These are phyloP conservation scores for Scaptomyza caliginosa DNA, from an alignment of 2,888 invertebrate species.

Conservation along the genomic window DNA sequence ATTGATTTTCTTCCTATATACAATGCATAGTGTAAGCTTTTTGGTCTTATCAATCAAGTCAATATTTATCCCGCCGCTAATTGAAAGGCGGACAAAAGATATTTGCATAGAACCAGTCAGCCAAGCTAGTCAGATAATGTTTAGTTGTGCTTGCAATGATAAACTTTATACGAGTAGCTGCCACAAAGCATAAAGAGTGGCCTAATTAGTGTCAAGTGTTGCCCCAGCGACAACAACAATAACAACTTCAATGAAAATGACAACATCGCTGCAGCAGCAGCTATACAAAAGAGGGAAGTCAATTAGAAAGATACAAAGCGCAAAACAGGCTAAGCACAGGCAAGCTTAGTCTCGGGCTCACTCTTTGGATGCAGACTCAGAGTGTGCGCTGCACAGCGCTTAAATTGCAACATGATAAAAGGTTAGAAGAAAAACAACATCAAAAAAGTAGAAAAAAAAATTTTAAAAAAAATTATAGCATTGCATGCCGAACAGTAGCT, in stretches of 20 bases:
- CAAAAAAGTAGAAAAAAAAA: constrained; percentile 3
- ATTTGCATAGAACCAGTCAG: constrained; percentile 61
- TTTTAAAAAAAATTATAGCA: constrained; percentile 17
- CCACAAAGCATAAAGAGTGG: constrained; percentile 74
- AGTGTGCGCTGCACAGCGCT: constrained; percentile 44
- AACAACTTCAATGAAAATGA: constrained; percentile 56
- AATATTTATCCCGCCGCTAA: constrained; percentile 69
- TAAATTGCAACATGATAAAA: constrained; percentile 58
- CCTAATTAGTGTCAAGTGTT: constrained; percentile 81
- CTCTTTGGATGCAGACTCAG: constrained; percentile 15
- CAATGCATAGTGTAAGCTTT: constrained; percentile 31
- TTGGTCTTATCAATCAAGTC: constrained; percentile 54
- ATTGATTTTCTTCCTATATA: constrained; percentile 63
- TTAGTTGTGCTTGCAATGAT: constrained; percentile 53
- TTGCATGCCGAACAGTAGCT: constrained; percentile 72
- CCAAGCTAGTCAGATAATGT: constrained; percentile 50
- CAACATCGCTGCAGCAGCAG: constrained; percentile 43
- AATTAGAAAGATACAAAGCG: constrained; percentile 76
- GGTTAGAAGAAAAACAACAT: background rate
- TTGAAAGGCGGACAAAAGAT: constrained; percentile 72
- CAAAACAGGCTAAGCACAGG: constrained; percentile 18
- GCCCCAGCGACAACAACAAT: constrained; percentile 57
- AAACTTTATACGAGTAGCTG: constrained; percentile 60
- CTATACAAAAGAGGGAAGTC: constrained; percentile 78
- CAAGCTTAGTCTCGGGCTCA: background rate